Evolutionary conservation across 2,797 vertebrate genomes (phyloP), one percentile per base, ranked within the genome.

Genomic region (Melanotaenia boesemani): DNA sequence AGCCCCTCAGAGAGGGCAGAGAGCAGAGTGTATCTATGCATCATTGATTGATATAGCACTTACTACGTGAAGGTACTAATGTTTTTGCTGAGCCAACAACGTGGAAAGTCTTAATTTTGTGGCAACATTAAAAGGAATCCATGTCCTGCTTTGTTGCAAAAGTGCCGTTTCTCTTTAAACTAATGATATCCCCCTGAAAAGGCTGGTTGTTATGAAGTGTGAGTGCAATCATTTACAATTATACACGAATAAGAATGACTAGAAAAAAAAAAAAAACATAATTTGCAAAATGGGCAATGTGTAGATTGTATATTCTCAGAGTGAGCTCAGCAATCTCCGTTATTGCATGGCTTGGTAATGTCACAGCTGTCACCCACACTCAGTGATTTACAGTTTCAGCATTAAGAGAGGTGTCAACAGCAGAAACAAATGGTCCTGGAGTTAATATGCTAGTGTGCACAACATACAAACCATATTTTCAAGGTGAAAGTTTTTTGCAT

Each of bases 321-420:
- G 81, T 85, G 86, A 74, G 79, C 83, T 90, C 90, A 86, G 91
- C 90, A 89, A 72, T 88, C 84, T 86, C 70, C 6, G 70, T 88
- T 89, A 88, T 86, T 89, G 89, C 89, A 86, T 83, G 86, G 86
- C 91, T 87, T 72, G 88, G 86, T 90, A 91, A 91, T 90, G 88
- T 91, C 88, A 87, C 68, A 6, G 84, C 88, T 86, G 87, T 88
- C 90, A 86, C 58, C 74, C 78, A 72, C 13, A 22, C 76, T 79
- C 78, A 72, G 74, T 91, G 92, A 93, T 92, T 92, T 92, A 89
- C 91, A 87, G 85, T 86, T 83, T 88, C 83, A 89, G 88, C 90
- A 90, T 88, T 91, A 90, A 88, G 74, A 88, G 84, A 82, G 81
- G 87, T 89, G 89, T 93, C 90, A 89, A 84, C 85, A 77, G 62